Base-by-base conservation (phyloP, 2,113 vertebrate genomes). In the Dipodomys merriami region DNA sequence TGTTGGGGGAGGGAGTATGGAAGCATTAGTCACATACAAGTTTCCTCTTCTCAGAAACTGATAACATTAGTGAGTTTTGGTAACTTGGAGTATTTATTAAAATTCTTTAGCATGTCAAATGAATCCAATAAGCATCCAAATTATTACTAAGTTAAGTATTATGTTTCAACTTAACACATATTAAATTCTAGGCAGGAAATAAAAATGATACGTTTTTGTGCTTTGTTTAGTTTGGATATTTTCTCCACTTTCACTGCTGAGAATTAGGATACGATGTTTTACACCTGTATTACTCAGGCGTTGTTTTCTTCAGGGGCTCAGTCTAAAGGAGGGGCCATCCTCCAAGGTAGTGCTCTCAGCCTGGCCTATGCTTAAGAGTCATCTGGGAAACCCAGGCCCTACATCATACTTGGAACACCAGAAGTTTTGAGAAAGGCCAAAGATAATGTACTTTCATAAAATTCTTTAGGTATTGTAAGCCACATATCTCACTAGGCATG, bases 21-120 rank as follows among this genome's bases (percentile, higher is more conserved):
- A 95, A 96, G 85, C 22, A n/a, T 76, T 83, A 95, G 73, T 91
- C 65, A 76, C 72, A 85, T 64, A 30, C 19, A 88, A 5, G 79
- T 72, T 46, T 94, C 79, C 91, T 91, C 30, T 86, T 91, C 82
- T 89, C 73, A 93, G 94, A 90, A 90, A 93, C 83, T 72, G 60
- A 71, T 80, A 91, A 86, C 33, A 73, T 83, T 88, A 35, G 29
- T 10, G 46, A 86, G 33, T 94, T 92, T 91, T 89, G 83, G 90
- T 85, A 85, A 95, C 35, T 64, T 22, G 25, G 81, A 84, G 30
- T 91, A 94, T 88, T 95, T 88, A 76, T 86, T 30, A 88, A 93
- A 39, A 49, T 87, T 90, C 84, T 87, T 87, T 23, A 62, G 46
- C 86, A 89, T 67, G 53, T 30, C n/a, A 62, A 86, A 78, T 94